Evolutionary conservation across 2,113 vertebrate species (phyloP).

Genomic region (Stigmatopora argus): DNA sequence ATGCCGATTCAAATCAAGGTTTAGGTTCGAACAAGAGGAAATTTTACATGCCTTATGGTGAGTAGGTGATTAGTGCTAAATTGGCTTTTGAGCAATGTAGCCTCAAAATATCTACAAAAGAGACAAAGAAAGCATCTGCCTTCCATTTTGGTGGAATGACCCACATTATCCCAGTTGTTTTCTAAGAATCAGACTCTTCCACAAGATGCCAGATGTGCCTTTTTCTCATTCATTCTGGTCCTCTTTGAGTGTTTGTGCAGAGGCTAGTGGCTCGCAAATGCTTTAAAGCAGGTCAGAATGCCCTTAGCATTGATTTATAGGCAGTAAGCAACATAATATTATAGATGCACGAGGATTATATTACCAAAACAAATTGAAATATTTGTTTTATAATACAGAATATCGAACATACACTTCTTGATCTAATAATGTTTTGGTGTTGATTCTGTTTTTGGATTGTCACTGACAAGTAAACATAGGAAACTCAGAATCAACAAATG

Average conservation of each 20-base stretch:
- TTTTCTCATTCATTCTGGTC: constrained; percentile 23
- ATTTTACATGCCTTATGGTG: too few relatives aligned
- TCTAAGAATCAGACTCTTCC: constrained; percentile 3
- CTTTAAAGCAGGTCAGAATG: constrained; percentile 6
- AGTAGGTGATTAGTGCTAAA: background rate
- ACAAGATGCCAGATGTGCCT: constrained; percentile 40
- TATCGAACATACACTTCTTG: too few relatives aligned
- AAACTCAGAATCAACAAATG: background rate
- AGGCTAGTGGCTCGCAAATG: constrained; percentile 46
- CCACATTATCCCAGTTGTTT: constrained; percentile 15
- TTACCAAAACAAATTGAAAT: too few relatives aligned
- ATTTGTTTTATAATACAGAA: too few relatives aligned
- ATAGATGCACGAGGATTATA: too few relatives aligned
- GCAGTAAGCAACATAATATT: too few relatives aligned
- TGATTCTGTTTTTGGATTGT: background rate
- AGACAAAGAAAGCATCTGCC: constrained; percentile 9
- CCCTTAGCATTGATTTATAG: background rate
- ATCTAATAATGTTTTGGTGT: too few relatives aligned
- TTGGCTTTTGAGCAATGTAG: background rate
- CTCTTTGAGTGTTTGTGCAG: constrained; percentile 39
- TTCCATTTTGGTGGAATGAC: constrained; percentile 12
- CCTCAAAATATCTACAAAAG: too few relatives aligned
- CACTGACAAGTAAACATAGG: background rate
- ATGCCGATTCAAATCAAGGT: too few relatives aligned
- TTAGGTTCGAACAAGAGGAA: too few relatives aligned